Conservation (phyloP, 2,797 vertebrate species). For the Tauraco hartlaubi region DNA sequence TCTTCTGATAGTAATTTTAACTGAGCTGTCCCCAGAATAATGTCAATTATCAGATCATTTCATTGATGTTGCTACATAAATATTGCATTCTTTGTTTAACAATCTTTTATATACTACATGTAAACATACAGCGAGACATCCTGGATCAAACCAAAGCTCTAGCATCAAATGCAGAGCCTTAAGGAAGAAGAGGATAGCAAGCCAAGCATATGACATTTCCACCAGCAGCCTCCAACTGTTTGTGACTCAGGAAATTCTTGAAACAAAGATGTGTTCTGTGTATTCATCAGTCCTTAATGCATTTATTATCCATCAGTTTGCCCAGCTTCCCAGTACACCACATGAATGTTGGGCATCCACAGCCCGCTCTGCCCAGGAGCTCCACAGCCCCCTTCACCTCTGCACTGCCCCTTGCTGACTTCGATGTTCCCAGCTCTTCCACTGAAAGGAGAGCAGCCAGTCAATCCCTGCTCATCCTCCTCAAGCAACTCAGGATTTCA, state of each 20-base stretch:
- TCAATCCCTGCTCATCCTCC: not conserved
- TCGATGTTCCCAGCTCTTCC: not conserved
- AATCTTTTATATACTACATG: not conserved
- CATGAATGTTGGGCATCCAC: not conserved
- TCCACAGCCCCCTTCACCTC: not conserved
- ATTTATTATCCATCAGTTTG: not conserved
- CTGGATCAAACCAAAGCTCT: not conserved
- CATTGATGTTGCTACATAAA: not conserved
- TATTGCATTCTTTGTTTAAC: not conserved
- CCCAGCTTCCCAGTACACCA: not conserved
- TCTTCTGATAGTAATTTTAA: not conserved
- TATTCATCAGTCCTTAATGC: not conserved
- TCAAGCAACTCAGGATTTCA: not conserved
- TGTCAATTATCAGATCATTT: not conserved
- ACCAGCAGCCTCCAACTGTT: not conserved
- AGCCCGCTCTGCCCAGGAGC: not conserved
- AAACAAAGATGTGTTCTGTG: not conserved
- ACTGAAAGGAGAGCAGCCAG: not conserved
- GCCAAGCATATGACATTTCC: rapidly evolving
- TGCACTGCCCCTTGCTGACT: not conserved
- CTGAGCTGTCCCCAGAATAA: not conserved
- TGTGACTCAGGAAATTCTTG: not conserved
- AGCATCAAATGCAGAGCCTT: not conserved
- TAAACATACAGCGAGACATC: not conserved
- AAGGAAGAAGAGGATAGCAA: not conserved